phyloP scores from a whole-genome alignment of 2,113 vertebrate genomes.

The Laticauda colubrina region DNA sequence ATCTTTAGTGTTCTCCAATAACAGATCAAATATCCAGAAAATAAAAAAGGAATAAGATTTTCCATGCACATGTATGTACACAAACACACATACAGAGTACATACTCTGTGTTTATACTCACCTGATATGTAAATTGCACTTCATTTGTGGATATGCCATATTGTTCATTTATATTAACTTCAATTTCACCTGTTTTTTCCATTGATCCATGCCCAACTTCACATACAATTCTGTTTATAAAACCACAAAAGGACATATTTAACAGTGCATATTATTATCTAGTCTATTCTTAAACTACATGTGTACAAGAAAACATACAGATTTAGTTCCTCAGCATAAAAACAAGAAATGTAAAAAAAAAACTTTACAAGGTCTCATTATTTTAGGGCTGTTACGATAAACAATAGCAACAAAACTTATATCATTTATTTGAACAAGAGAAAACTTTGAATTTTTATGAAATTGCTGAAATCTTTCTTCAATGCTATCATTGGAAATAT shows the following conservation, averaged over 20 bases:
- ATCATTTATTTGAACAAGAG: background rate
- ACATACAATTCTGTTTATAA: constrained; percentile 73
- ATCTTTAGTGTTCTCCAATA: background rate
- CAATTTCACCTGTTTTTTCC: constrained; percentile 50
- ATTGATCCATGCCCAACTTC: constrained; percentile 44
- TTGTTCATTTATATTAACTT: constrained; percentile 70
- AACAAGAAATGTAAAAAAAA: background rate
- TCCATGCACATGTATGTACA: background rate
- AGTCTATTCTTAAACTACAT: background rate
- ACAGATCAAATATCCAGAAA: constrained; percentile 31
- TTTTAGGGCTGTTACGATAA: background rate
- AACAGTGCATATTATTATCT: background rate
- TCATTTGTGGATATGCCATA: constrained; percentile 62
- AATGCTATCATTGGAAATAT: constrained; percentile 22
- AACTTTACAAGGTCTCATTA: background rate
- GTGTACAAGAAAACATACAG: background rate
- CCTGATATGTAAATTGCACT: constrained; percentile 75
- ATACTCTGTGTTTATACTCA: constrained; percentile 39
- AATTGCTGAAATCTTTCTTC: constrained; percentile 4
- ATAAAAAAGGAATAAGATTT: background rate
- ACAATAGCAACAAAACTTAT: background rate
- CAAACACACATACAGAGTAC: background rate
- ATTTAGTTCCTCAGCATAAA: background rate
- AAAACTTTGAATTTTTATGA: background rate
- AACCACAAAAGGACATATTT: constrained; percentile 33